Conservation (phyloP, 2,888 invertebrate genomes). For the Synanthedon andrenaeformis region DNA sequence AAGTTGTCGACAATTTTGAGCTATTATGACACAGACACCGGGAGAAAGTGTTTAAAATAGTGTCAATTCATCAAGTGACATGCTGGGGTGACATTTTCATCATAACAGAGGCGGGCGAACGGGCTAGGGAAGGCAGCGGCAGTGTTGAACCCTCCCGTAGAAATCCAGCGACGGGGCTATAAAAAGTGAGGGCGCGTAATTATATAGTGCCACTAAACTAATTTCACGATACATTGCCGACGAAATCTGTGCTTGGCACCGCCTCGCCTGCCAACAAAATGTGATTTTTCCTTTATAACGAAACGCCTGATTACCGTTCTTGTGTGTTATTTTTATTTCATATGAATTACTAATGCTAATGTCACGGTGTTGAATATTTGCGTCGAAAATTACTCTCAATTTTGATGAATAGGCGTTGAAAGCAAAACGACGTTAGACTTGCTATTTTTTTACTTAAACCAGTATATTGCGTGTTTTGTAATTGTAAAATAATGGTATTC, state of each 20-base stretch:
- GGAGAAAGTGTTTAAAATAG: conserved; percentile 54
- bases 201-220: conserved; percentile 71
- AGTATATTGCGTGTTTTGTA: conserved; percentile 7
- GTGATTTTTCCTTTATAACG: conserved; percentile 57
- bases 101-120: conserved; percentile 39
- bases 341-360: conserved; percentile 66
- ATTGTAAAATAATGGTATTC: neutral
- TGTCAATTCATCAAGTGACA: conserved; percentile 68
- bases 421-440: conserved; percentile 33
- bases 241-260: conserved; percentile 70
- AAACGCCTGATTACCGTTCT: conserved; percentile 62
- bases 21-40: conserved; percentile 21
- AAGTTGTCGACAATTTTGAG: conserved; percentile 9
- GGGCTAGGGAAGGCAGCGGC: conserved; percentile 16
- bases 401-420: conserved; percentile 43
- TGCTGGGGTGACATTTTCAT: conserved; percentile 66
- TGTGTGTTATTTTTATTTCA: conserved; percentile 46
- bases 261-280: conserved; percentile 48
- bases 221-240: conserved; percentile 70
- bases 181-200: conserved; percentile 66
- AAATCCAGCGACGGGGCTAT: conserved; percentile 35
- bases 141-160: conserved; percentile 15
- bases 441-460: conserved; percentile 12
- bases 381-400: conserved; percentile 31
- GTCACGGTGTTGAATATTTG: conserved; percentile 24